Evolutionary conservation across 1,140 invertebrate genomes (phyloP).

Genomic region (Macrostomum lignano): DNA sequence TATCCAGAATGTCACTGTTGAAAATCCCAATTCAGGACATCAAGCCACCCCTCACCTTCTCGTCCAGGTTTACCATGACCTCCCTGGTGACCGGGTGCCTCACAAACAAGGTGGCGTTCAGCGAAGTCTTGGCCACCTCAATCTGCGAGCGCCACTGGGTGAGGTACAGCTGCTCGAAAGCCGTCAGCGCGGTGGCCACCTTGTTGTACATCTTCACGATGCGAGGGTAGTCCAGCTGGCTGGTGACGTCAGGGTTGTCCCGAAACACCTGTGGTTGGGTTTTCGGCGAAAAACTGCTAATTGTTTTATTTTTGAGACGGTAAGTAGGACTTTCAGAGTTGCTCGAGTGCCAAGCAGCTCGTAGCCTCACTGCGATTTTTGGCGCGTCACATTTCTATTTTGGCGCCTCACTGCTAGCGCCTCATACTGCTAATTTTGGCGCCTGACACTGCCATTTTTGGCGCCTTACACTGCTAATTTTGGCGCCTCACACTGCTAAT

Average conservation of each 20-base stretch:
- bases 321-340: slow-evolving; percentile 7
- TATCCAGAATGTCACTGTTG: too few relatives aligned
- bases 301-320: slow-evolving; percentile 1
- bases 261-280: slow-evolving; percentile 10
- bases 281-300: background rate
- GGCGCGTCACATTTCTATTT: too few relatives aligned
- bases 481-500: too few relatives aligned
- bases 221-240: slow-evolving; percentile 15
- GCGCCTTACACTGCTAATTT: too few relatives aligned
- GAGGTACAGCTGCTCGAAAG: slow-evolving; percentile 24
- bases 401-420: too few relatives aligned
- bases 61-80: slow-evolving; percentile 23
- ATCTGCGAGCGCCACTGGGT: slow-evolving; percentile 21
- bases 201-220: slow-evolving; percentile 21
- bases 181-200: slow-evolving; percentile 19
- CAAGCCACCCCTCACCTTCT: too few relatives aligned
- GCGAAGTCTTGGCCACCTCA: slow-evolving; percentile 17
- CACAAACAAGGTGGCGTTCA: slow-evolving; percentile 20
- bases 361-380: too few relatives aligned
- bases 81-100: slow-evolving; percentile 17
- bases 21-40: too few relatives aligned
- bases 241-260: slow-evolving; percentile 17
- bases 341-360: too few relatives aligned
- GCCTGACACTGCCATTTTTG: too few relatives aligned
- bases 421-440: too few relatives aligned